These are phyloP conservation scores for Rhizoglyphus robini DNA, from an alignment of 1,140 invertebrate genomes.

Conservation along the genomic window DNA sequence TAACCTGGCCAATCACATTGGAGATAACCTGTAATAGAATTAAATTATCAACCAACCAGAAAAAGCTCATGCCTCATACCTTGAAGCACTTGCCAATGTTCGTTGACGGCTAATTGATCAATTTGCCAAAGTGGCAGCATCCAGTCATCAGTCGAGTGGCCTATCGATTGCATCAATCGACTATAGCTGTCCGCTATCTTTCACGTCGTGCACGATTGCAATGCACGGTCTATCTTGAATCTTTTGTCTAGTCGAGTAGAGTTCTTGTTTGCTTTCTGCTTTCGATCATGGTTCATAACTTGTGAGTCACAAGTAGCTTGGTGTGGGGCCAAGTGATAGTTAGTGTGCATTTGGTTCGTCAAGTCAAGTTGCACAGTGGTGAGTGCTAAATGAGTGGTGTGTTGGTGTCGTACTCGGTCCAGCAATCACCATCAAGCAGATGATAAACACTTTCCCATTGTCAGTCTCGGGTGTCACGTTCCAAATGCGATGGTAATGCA, in stretches of 20 bases:
- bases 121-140: background rate
- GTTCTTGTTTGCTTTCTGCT: background rate
- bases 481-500: slow-evolving; percentile 99
- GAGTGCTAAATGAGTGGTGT: no score
- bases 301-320: background rate
- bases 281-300: background rate
- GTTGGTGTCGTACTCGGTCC: no score
- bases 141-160: background rate
- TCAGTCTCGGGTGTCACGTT: slow-evolving; percentile 98
- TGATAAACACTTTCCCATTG: slow-evolving; percentile 98
- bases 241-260: no score
- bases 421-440: slow-evolving; percentile 99
- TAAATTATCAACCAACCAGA: no score
- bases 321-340: background rate
- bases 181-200: no score
- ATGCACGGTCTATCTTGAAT: no score
- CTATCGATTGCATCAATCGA: background rate
- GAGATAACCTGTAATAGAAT: no score
- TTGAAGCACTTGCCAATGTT: no score
- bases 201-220: no score
- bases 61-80: no score
- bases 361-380: no score
- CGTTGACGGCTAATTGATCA: background rate
- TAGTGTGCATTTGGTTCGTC: background rate
- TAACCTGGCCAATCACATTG: no score